Base-by-base conservation (phyloP, 1,140 invertebrate species). In the Drosophila subobscura region DNA sequence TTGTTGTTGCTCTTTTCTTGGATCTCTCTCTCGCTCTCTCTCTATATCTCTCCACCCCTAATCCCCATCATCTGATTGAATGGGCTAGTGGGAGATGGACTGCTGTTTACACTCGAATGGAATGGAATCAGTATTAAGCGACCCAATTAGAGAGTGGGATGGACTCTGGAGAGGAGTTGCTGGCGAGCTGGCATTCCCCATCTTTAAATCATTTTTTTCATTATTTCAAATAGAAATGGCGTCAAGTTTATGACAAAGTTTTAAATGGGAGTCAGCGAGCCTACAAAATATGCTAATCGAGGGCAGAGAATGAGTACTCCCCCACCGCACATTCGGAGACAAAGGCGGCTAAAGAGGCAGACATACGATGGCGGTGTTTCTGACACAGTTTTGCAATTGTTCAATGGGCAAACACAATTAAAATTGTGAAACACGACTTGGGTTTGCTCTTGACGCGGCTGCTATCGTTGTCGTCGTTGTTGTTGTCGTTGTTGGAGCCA, bases 311-410 rank as follows among this genome's bases (percentile, higher is more conserved):
- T 33, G 4, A 3, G 8, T 40, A 52, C 67, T 54, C 65, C 67
- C 46, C 68, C 54, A 3, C 46, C 27, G 12, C 59, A 14, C 42
- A 20, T 40, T 52, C 16, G 3, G 29, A 47, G 16, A 42, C 59
- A 61, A 72, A 76, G 56, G 29, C 8, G 3, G 29, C 29, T 33
- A 4, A 66, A 79, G 58, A 60, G 45, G 47, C 40, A 65, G 5
- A 33, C 2, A 65, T 66, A 58, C 37, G 29, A 8, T 10, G 27
- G 27, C 7, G 27, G 6, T 33, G 29, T 33, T 7, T 33, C 42
- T 53, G 80, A 72, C 79, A 84, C 51, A 79, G 79, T 85, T 79
- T 85, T 68, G 77, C 61, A 85, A 72, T 84, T 85, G 73, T 57
- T 66, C 66, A 84, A 84, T 72, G 73, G 71, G 68, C 73, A 83